These are phyloP conservation scores for Ennomos quercinarius DNA, from an alignment of 2,888 invertebrate species.

Conservation along the genomic window DNA sequence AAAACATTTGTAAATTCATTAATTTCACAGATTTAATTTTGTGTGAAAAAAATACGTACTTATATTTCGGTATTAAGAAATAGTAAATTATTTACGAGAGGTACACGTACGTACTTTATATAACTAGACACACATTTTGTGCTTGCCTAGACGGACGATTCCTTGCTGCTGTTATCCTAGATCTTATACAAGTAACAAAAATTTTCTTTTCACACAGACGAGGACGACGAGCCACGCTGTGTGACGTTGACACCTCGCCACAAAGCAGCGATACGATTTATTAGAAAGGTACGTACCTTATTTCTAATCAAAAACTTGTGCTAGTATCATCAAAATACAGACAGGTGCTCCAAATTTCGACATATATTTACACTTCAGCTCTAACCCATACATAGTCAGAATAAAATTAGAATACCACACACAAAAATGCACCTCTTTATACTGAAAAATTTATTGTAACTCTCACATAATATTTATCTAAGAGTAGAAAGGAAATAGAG, in stretches of 20 bases:
- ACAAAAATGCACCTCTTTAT: conserved; percentile 10
- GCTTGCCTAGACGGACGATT: background rate
- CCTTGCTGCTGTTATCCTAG: conserved; percentile 27
- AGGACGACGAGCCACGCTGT: conserved; percentile 92
- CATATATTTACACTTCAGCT: conserved; percentile 6
- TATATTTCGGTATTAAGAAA: background rate
- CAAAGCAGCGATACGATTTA: conserved; percentile 95
- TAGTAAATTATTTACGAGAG: background rate
- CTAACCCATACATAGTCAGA: conserved; percentile 5
- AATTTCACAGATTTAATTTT: too few relatives aligned
- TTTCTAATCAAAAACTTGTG: background rate
- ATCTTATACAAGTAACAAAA: conserved; percentile 26
- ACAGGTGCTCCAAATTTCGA: too few relatives aligned
- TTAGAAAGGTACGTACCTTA: conserved; percentile 91
- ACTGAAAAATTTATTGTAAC: background rate
- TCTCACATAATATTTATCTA: background rate
- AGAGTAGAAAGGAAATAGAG: conserved; percentile 4
- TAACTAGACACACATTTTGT: background rate
- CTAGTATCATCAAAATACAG: background rate
- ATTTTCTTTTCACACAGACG: conserved; percentile 84
- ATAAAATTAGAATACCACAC: conserved; percentile 1
- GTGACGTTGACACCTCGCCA: conserved; percentile 93
- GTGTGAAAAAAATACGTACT: too few relatives aligned
- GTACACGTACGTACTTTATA: background rate
- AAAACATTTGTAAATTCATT: too few relatives aligned